phyloP scores from a whole-genome alignment of 2,113 vertebrate species.

The Patagioenas fasciata region DNA sequence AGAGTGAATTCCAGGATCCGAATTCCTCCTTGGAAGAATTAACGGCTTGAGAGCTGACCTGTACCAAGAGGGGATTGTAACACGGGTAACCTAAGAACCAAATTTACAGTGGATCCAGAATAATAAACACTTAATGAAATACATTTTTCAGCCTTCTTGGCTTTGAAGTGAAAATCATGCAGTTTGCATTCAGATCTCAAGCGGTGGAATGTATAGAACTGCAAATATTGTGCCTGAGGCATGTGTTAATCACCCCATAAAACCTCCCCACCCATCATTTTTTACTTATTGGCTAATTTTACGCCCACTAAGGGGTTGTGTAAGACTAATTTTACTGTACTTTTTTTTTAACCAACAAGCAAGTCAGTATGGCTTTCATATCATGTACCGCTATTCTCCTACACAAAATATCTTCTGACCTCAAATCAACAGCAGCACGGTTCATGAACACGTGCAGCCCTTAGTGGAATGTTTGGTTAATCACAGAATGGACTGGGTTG shows the following conservation, averaged over 20 bases:
- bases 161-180: not conserved
- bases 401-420: not conserved
- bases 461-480: not conserved
- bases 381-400: not conserved
- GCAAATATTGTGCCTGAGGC: not conserved
- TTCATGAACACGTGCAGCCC: not conserved
- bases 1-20: not conserved
- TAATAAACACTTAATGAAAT: not conserved
- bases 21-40: not conserved
- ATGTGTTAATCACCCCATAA: slow-evolving; percentile 29
- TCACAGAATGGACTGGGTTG: too few relatives aligned
- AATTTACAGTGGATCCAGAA: not conserved
- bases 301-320: not conserved
- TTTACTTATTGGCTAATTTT: slow-evolving; percentile 33
- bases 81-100: not conserved
- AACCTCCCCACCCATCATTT: slow-evolving; percentile 29
- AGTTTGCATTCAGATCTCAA: not conserved
- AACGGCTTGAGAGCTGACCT: not conserved
- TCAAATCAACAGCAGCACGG: not conserved
- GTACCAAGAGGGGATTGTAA: not conserved
- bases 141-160: not conserved
- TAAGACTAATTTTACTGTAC: not conserved
- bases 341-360: not conserved
- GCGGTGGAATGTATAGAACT: not conserved
- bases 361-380: not conserved